These are phyloP conservation scores for Sesia bembeciformis DNA, from an alignment of 2,888 invertebrate species.

Conservation along the genomic window DNA sequence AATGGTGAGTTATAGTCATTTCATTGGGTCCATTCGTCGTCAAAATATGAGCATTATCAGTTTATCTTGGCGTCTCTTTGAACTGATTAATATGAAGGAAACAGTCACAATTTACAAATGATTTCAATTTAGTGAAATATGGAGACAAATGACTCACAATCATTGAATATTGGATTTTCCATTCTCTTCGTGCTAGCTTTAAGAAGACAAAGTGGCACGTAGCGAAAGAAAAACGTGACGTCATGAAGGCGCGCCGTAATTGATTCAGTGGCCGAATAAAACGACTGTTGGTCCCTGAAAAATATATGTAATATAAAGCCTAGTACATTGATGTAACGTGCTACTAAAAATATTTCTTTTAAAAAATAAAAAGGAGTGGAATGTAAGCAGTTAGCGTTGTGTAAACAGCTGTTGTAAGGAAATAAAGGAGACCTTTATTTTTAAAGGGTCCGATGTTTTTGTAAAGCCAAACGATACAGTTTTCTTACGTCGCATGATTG, in stretches of 20 bases:
- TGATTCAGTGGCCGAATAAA: conserved; percentile 4
- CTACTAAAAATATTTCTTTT: not conserved
- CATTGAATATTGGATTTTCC: not conserved
- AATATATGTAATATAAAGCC: not conserved
- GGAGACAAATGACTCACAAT: not conserved
- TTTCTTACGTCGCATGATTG: conserved; percentile 30
- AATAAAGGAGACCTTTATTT: not conserved
- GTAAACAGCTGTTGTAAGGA: not conserved
- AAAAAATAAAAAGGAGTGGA: not conserved
- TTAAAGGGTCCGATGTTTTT: not conserved
- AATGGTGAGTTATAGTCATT: conserved; percentile 31
- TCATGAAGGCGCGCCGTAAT: conserved; percentile 1
- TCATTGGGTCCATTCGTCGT: conserved; percentile 22
- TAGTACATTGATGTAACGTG: no score
- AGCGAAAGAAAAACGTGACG: not conserved
- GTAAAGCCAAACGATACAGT: not conserved
- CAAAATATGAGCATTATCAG: not conserved
- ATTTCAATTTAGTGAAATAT: not conserved
- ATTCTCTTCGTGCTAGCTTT: not conserved
- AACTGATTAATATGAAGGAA: not conserved
- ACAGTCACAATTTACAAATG: not conserved
- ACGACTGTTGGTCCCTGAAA: not conserved
- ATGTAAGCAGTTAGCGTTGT: conserved; percentile 1
- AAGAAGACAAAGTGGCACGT: not conserved
- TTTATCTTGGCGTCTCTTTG: not conserved